phyloP scores from a whole-genome alignment of 2,888 invertebrate species.

The Sinopyrophorus schimmeli region DNA sequence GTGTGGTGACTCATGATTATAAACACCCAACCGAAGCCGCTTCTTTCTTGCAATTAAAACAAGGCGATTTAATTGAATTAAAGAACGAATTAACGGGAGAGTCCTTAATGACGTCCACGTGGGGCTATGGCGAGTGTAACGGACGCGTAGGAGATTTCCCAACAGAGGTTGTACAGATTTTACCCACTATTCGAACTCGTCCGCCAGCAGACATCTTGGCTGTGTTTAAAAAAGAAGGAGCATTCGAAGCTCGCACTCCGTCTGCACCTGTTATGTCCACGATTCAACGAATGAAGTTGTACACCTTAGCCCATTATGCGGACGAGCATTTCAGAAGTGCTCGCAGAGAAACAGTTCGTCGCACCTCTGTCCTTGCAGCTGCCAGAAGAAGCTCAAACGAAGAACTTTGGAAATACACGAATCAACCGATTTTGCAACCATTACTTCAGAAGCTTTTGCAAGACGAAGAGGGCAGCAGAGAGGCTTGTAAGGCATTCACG shows the following conservation, averaged over 20 bases:
- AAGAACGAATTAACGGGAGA: conserved; percentile 76
- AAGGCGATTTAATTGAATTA: conserved; percentile 80
- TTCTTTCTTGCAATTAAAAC: conserved; percentile 63
- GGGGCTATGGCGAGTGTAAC: conserved; percentile 74
- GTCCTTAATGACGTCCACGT: conserved; percentile 70
- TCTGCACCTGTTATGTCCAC: conserved; percentile 57
- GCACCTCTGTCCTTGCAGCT: conserved; percentile 66
- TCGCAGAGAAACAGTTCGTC: conserved; percentile 59
- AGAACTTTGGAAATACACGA: conserved; percentile 80
- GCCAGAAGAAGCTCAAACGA: conserved; percentile 68
- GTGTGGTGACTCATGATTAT: conserved; percentile 70
- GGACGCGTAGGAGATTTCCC: conserved; percentile 81
- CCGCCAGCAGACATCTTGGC: conserved; percentile 72
- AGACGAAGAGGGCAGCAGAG: conserved; percentile 71
- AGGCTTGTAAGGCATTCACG: conserved; percentile 74
- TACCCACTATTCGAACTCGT: conserved; percentile 78
- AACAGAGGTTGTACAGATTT: conserved; percentile 81
- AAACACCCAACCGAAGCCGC: conserved; percentile 61
- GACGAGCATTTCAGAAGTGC: conserved; percentile 73
- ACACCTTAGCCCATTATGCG: conserved; percentile 84
- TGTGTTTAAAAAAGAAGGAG: conserved; percentile 64
- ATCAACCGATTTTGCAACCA: conserved; percentile 82
- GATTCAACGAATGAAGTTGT: conserved; percentile 68
- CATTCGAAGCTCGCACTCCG: conserved; percentile 55
- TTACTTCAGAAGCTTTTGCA: conserved; percentile 74